These are phyloP conservation scores for Tenthredo scrophulariae DNA, from an alignment of 2,888 invertebrate species.

Conservation along the genomic window DNA sequence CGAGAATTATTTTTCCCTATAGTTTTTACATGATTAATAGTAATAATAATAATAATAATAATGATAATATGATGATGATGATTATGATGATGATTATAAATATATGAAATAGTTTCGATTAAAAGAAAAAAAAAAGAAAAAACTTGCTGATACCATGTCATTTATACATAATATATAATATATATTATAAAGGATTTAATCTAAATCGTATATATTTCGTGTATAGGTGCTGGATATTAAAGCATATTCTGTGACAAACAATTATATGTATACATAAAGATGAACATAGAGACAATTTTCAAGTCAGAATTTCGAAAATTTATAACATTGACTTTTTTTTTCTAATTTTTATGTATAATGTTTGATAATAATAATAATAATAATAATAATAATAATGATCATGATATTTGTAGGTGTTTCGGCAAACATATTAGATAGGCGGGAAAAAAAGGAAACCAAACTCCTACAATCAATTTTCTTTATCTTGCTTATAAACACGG, in stretches of 20 bases:
- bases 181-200: not conserved
- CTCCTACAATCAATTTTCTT: not conserved
- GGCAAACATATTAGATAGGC: not conserved
- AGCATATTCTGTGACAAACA: not conserved
- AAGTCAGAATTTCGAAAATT: conserved; percentile 30
- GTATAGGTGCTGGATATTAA: conserved; percentile 52
- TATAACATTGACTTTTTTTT: not conserved
- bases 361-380: conserved; percentile 28
- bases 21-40: conserved; percentile 34
- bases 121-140: not conserved
- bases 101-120: conserved; percentile 18
- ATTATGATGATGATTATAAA: not conserved
- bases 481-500: not conserved
- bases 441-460: too few species aligned
- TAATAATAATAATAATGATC: conserved; percentile 36
- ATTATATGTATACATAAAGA: not conserved
- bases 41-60: not conserved
- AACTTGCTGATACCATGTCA: not conserved
- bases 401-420: not conserved
- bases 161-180: not conserved
- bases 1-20: conserved; percentile 33
- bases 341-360: conserved; percentile 38
- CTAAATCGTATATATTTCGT: not conserved
- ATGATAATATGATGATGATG: not conserved
- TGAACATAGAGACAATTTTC: not conserved